Evolutionary conservation across 2,797 vertebrate genomes (phyloP).

Genomic region (Apogon hyalosoma): DNA sequence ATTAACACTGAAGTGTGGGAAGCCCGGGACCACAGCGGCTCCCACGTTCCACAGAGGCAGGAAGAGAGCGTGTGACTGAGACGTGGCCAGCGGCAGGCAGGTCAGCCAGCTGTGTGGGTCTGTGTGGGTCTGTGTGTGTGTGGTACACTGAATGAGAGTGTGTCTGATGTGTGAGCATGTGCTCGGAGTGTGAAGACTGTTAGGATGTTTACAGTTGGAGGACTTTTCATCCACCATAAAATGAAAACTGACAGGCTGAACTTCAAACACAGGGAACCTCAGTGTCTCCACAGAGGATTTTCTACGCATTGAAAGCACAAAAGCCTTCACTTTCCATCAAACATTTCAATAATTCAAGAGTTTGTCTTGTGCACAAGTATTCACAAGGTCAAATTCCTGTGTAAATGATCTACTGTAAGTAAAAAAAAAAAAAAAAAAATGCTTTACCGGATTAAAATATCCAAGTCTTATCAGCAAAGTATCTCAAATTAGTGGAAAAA

Average conservation of each 20-base stretch:
- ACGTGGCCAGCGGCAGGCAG: slow-evolving; percentile 69
- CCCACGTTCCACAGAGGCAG: slow-evolving; percentile 83
- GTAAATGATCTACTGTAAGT: too few relatives aligned
- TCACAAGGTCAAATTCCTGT: too few relatives aligned
- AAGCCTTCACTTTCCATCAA: too few relatives aligned
- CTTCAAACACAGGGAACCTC: slow-evolving; percentile 2
- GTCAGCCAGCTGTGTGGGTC: slow-evolving; percentile 61
- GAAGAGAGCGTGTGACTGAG: slow-evolving; percentile 81
- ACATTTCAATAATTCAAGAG: too few relatives aligned
- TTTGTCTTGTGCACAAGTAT: too few relatives aligned
- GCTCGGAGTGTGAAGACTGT: slow-evolving; percentile 58
- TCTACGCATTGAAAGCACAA: too few relatives aligned
- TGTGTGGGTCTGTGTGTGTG: too few relatives aligned
- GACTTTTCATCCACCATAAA: slow-evolving; percentile 3
- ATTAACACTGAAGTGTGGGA: slow-evolving; percentile 86
- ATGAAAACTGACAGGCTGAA: slow-evolving; percentile 12
- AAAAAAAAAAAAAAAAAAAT: too few relatives aligned
- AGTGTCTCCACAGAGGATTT: background rate
- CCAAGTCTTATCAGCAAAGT: too few relatives aligned
- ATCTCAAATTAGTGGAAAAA: too few relatives aligned
- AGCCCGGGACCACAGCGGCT: slow-evolving; percentile 76
- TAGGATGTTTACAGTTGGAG: slow-evolving; percentile 35
- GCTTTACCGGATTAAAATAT: too few relatives aligned
- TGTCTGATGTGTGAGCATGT: slow-evolving; percentile 68
- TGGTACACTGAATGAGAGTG: slow-evolving; percentile 28